These are phyloP conservation scores for Oreotrochilus melanogaster DNA, from an alignment of 2,113 vertebrate species.

Conservation along the genomic window DNA sequence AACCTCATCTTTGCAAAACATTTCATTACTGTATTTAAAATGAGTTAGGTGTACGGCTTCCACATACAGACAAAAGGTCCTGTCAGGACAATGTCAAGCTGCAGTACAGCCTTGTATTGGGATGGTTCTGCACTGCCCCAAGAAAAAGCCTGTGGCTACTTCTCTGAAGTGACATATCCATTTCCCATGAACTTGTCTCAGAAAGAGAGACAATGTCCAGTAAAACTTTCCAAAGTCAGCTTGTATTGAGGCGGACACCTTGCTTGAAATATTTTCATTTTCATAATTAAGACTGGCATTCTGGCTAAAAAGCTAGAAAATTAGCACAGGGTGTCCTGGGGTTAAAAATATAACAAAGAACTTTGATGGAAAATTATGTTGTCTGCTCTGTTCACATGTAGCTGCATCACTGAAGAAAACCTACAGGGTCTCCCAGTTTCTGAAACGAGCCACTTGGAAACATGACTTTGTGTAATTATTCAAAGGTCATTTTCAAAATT, in stretches of 20 bases:
- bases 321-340: not conserved
- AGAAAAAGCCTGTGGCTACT: not conserved
- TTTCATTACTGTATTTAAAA: not conserved
- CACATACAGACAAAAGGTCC: not conserved
- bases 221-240: not conserved
- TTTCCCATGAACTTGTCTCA: not conserved
- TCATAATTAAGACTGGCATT: not conserved
- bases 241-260: not conserved
- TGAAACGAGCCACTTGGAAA: not conserved
- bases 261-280: not conserved
- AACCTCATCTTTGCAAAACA: not conserved
- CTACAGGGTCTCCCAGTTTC: not conserved
- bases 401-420: not conserved
- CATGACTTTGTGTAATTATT: not conserved
- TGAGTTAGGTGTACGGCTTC: not conserved
- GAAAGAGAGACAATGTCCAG: not conserved
- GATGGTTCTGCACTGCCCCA: not conserved
- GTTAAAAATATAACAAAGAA: not conserved
- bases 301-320: not conserved
- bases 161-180: not conserved
- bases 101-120: not conserved
- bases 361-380: not conserved
- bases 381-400: accelerated
- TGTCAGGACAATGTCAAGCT: not conserved
- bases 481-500: not conserved